phyloP scores from a whole-genome alignment of 2,797 vertebrate genomes.

The Anabacerthia variegaticeps region DNA sequence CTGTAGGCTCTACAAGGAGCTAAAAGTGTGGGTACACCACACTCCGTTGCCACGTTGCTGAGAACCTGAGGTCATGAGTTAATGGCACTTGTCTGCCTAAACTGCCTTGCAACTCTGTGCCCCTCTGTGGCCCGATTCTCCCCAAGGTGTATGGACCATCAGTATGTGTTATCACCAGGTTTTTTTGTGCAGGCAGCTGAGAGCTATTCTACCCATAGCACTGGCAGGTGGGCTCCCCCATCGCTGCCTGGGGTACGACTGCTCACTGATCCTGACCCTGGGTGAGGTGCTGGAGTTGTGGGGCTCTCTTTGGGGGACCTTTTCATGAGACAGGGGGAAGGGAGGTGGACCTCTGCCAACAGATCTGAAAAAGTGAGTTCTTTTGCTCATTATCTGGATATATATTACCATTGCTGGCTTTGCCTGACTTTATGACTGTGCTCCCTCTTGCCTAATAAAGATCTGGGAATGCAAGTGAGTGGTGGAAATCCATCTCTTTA shows the following conservation, averaged over 20 bases:
- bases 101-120: background rate
- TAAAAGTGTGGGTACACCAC: background rate
- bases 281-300: background rate
- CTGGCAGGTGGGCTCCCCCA: background rate
- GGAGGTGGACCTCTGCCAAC: background rate
- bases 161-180: background rate
- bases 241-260: background rate
- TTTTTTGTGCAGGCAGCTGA: background rate
- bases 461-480: slow-evolving; percentile 28
- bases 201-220: background rate
- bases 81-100: background rate
- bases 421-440: slow-evolving; percentile 8
- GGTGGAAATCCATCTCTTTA: slow-evolving; percentile 57
- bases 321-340: background rate
- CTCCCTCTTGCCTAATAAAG: slow-evolving; percentile 60
- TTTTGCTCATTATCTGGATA: slow-evolving; percentile 43
- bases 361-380: background rate
- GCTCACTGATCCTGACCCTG: background rate
- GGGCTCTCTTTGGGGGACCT: background rate
- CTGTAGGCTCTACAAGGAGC: background rate
- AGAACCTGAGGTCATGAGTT: accelerated
- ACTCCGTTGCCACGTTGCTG: background rate
- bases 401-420: slow-evolving; percentile 40
- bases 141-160: background rate
- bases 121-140: background rate